A percentile compares a stretch with the other conserved stretches of the same genome.
phyloP scores from a whole-genome alignment of 2,113 vertebrate species.

The Gymnorhina tibicen region DNA sequence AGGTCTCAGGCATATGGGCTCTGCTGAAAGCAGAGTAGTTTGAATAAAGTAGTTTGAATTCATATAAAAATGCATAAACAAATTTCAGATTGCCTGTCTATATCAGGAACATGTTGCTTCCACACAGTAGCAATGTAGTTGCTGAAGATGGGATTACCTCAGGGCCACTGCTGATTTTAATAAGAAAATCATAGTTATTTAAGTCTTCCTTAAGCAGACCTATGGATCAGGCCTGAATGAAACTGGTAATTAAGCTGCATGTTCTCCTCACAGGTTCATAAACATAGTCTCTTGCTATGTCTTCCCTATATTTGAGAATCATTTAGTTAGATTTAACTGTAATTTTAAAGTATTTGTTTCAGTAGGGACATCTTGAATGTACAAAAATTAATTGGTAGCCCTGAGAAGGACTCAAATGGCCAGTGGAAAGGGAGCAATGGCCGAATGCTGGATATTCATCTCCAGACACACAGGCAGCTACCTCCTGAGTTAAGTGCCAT shows the following conservation, averaged over 20 bases:
- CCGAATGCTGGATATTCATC: background rate
- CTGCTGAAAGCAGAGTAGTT: background rate
- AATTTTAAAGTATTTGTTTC: background rate
- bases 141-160: background rate
- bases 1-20: background rate
- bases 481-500: background rate
- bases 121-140: background rate
- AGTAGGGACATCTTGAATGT: background rate
- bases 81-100: background rate
- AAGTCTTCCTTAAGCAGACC: background rate
- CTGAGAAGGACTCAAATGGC: background rate
- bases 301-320: background rate
- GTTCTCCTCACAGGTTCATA: background rate
- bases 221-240: background rate
- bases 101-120: background rate
- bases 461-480: background rate
- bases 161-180: background rate
- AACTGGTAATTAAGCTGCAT: background rate
- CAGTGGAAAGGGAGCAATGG: background rate
- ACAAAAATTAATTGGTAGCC: background rate
- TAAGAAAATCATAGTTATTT: background rate
- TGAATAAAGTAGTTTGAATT: background rate
- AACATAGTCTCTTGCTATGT: background rate
- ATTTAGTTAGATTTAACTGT: background rate
- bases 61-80: background rate